These are phyloP conservation scores for Tinea trinotella DNA, from an alignment of 2,888 invertebrate genomes.

Conservation along the genomic window DNA sequence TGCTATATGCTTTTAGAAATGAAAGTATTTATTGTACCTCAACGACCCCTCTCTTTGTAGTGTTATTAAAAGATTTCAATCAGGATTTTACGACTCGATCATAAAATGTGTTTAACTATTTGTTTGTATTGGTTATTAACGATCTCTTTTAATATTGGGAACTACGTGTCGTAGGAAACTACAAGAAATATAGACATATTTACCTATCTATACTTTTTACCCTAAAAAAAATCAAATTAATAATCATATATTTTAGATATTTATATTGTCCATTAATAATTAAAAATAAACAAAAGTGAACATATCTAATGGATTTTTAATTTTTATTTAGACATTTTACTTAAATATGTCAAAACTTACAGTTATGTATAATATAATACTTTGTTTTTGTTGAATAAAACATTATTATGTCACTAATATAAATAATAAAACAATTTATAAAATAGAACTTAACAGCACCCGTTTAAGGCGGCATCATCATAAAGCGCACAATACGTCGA, in stretches of 20 bases:
- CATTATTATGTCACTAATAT: background rate
- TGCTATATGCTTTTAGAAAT: background rate
- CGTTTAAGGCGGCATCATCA: constrained; percentile 32
- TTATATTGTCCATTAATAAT: too few species aligned
- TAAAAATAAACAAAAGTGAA: too few species aligned
- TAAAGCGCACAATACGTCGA: constrained; percentile 24
- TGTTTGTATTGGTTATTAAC: constrained; percentile 64
- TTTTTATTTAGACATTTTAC: too few species aligned
- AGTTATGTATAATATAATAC: too few species aligned
- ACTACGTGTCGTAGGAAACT: background rate
- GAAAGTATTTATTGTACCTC: background rate
- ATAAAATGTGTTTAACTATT: constrained; percentile 70
- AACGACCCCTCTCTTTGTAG: constrained; percentile 31
- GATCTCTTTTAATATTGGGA: constrained; percentile 31
- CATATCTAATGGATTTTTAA: too few species aligned
- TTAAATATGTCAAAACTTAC: too few species aligned
- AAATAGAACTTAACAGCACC: constrained; percentile 7
- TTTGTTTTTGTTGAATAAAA: background rate
- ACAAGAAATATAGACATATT: too few species aligned
- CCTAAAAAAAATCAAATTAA: too few species aligned
- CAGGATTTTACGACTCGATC: constrained; percentile 60
- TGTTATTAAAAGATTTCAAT: constrained; percentile 56
- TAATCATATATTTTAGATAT: too few species aligned
- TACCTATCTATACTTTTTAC: too few species aligned
- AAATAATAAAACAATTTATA: background rate